Conservation (phyloP, 1,140 invertebrate species). For the Leptinotarsa undecemlineata region DNA sequence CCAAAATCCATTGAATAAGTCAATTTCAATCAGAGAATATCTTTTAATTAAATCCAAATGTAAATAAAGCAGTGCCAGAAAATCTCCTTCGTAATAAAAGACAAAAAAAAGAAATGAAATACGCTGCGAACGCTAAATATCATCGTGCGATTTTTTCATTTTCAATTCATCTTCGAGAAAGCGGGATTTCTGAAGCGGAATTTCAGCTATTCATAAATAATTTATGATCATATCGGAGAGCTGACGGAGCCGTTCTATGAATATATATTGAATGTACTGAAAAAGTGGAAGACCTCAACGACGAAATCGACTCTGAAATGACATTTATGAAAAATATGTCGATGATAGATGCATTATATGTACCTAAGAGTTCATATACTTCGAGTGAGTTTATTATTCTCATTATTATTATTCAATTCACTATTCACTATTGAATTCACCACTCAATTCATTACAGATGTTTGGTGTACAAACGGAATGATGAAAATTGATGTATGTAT, state of each 20-base stretch:
- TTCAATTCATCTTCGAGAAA: constrained; percentile 6
- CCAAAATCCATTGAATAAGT: no score
- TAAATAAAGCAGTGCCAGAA: no score
- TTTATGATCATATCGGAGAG: constrained; percentile 6
- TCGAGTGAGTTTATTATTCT: no score
- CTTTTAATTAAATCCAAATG: no score
- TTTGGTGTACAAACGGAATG: no score
- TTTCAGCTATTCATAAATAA: constrained; percentile 8
- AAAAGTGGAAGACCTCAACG: neutral
- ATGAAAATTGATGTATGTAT: no score
- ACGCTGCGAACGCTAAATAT: neutral
- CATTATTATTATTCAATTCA: no score
- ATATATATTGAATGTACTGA: constrained; percentile 6
- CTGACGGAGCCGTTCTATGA: neutral
- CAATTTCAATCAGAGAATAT: no score
- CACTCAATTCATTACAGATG: no score
- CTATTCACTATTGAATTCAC: no score
- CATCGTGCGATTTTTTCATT: constrained; percentile 1
- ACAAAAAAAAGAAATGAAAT: neutral
- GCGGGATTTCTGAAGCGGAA: neutral
- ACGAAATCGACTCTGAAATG: neutral
- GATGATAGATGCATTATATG: neutral
- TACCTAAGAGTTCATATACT: no score
- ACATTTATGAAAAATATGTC: neutral
- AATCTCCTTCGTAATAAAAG: no score